Evolutionary conservation across 2,888 invertebrate species (phyloP), one percentile per base, ranked within the genome.

Genomic region (Amorpha juglandis): DNA sequence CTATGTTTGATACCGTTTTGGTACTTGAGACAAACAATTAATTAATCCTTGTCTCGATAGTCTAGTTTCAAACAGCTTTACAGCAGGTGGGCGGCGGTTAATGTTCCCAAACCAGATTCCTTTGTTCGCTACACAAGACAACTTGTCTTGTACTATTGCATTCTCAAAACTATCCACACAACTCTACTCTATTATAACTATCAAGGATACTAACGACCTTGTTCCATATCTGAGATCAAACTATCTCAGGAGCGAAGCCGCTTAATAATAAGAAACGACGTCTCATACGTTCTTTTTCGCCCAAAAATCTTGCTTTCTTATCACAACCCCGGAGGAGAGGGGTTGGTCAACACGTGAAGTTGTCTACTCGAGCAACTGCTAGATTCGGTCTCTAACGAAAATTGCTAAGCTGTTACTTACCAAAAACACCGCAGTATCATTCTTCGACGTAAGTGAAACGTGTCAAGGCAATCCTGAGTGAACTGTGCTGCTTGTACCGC

Each of bases 51-150:
- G 38, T 58, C 38, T 58, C 19, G 16, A 38, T 19, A 19, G 42
- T 42, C 58, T 42, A 12, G 58, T 58, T 58, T 42, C 19, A 58
- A 58, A 58, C 58, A 11, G 42, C 58, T 58, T 21, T 58, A 52
- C 52, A 21, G 35, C 55, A 58, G 42, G 58, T 58, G 58, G 58
- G 58, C 42, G 58, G 19, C n/a, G 35, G 35, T 55, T 58, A 58
- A 58, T 38, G 38, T 19, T 16, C 19, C 42, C 35, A 58, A 58
- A 58, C 58, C 42, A 58, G 58, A 58, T 58, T 58, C 58, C 58
- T 58, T 58, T 58, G 58, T 53, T 7, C 38, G 19, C 42, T 1
- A 50, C 19, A 50, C 50, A 19, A 19, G 2, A 58, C 42, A 58
- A 58, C 38, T 38, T 12, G 58, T 58, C 12, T 38, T 58, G 12